Evolutionary conservation across 2,797 vertebrate species (phyloP).

Genomic region (Graptemys geographica): DNA sequence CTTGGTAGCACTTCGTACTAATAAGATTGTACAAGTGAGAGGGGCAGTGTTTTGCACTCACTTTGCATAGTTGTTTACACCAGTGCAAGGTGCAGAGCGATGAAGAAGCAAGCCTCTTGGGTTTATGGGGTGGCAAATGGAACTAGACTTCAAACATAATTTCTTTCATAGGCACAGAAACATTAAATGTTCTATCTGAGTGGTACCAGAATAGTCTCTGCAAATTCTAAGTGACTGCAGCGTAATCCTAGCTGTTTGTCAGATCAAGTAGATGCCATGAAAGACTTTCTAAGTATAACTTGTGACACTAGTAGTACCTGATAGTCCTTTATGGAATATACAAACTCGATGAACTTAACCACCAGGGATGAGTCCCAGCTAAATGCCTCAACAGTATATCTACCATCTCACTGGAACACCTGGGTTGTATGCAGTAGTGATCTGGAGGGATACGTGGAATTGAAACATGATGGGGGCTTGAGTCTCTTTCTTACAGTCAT

Average conservation of each 20-base stretch:
- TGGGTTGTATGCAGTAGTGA: background rate
- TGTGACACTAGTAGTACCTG: background rate
- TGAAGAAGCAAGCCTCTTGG: accelerated
- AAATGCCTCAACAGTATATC: background rate
- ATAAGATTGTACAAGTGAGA: background rate
- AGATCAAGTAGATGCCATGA: background rate
- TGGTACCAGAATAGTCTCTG: background rate
- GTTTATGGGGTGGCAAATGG: background rate
- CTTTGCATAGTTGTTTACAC: accelerated
- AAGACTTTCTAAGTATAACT: background rate
- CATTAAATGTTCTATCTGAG: accelerated
- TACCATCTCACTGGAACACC: background rate
- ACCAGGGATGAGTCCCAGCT: background rate
- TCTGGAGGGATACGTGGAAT: accelerated
- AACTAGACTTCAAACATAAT: accelerated
- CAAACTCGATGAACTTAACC: background rate
- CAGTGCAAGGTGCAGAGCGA: background rate
- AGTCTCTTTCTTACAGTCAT: background rate
- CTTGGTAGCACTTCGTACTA: background rate
- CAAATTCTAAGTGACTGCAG: background rate
- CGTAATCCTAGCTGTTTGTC: background rate
- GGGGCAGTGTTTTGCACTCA: background rate
- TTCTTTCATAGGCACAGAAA: background rate
- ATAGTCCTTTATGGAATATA: background rate
- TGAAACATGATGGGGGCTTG: accelerated